phyloP scores from a whole-genome alignment of 64 coral and sea anemone species.

The Dendrophyllia cribrosa region DNA sequence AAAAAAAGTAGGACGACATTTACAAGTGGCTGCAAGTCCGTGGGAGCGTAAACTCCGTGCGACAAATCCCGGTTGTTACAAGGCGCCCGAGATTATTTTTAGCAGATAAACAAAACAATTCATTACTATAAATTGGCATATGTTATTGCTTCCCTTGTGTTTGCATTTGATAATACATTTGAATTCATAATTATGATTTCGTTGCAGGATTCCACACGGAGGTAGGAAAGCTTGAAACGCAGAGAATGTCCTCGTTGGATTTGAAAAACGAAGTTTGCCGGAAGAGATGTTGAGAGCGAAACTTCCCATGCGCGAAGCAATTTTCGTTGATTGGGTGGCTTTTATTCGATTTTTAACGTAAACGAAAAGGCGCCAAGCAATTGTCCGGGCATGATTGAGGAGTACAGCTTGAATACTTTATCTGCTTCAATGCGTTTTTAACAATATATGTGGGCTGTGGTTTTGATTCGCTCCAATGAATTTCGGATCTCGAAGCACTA shows the following conservation, averaged over 20 bases:
- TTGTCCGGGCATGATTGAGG: conserved; percentile 24
- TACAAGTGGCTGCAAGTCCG: neutral
- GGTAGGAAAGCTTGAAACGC: neutral
- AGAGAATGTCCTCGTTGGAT: neutral
- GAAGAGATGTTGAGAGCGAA: neutral
- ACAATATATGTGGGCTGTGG: conserved; percentile 35
- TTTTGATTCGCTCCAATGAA: conserved; percentile 30
- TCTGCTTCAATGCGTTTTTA: conserved; percentile 35
- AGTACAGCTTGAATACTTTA: conserved; percentile 43
- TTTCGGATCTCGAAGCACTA: neutral
- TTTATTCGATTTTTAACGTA: neutral
- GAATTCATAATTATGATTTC: conserved; percentile 34
- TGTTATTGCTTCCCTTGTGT: conserved; percentile 34
- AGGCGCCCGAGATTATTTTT: neutral
- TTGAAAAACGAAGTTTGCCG: neutral
- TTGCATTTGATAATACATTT: conserved; percentile 33
- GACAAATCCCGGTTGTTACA: neutral
- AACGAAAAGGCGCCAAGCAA: neutral
- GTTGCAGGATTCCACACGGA: conserved; percentile 35
- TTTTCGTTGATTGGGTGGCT: neutral
- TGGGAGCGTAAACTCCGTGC: neutral
- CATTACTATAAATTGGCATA: neutral
- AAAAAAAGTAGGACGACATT: neutral
- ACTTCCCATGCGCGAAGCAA: neutral
- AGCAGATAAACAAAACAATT: neutral